Percentiles rank a stretch among this genome's conserved stretches.
Conservation (phyloP, 1,140 invertebrate species). For the Mizuhopecten yessoensis region DNA sequence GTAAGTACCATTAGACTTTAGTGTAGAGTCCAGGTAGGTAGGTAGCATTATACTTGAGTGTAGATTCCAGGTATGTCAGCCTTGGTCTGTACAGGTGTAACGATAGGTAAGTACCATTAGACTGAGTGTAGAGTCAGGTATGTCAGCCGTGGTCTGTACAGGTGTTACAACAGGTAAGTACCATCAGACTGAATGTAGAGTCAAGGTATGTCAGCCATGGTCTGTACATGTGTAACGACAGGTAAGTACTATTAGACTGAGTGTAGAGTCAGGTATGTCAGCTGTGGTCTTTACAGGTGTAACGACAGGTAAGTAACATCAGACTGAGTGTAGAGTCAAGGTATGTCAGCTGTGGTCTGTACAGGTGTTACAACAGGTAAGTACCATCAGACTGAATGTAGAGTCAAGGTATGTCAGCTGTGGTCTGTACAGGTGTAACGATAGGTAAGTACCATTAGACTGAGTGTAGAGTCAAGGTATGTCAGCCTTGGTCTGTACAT, state of each 20-base stretch:
- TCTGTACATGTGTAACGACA: too few relatives aligned
- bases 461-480: constrained; percentile 56
- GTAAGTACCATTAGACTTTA: too few relatives aligned
- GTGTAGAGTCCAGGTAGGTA: too few relatives aligned
- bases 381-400: constrained; percentile 64
- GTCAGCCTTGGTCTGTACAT: constrained; percentile 65
- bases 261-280: too few relatives aligned
- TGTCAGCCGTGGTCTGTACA: constrained; percentile 66
- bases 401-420: constrained; percentile 64
- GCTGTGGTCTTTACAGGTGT: constrained; percentile 45
- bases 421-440: constrained; percentile 66
- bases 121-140: constrained; percentile 70
- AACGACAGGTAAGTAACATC: too few relatives aligned
- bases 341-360: too few relatives aligned
- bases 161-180: constrained; percentile 67
- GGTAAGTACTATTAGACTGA: too few relatives aligned
- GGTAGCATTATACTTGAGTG: too few relatives aligned
- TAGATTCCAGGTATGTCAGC: too few relatives aligned
- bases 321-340: too few relatives aligned
- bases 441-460: constrained; percentile 67
- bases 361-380: constrained; percentile 69
- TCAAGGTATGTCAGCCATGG: background rate
- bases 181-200: too few relatives aligned
- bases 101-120: constrained; percentile 63
- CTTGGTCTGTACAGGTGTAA: constrained; percentile 61